Conservation (phyloP, 1,140 invertebrate genomes). For the Paramacrobiotus metropolitanus region DNA sequence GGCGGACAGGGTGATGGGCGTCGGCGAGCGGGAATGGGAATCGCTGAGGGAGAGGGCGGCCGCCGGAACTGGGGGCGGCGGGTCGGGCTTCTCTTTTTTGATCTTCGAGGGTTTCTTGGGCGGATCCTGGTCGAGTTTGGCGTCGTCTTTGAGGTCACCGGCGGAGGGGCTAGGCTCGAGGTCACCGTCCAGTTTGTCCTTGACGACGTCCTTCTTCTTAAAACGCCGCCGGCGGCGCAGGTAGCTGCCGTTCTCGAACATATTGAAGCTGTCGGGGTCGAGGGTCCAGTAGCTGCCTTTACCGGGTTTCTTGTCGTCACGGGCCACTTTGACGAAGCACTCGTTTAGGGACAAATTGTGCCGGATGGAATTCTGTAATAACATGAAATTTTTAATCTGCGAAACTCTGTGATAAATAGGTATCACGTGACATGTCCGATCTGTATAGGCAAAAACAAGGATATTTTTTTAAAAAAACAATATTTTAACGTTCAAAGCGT, state of each 20-base stretch:
- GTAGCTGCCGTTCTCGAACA: slow-evolving; percentile 96
- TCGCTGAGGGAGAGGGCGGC: not conserved
- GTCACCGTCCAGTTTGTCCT: slow-evolving; percentile 37
- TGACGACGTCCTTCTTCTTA: slow-evolving; percentile 77
- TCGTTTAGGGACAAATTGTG: slow-evolving; percentile 95
- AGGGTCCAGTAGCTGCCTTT: slow-evolving; percentile 95
- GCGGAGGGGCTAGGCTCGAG: not conserved
- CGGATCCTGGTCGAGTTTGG: not conserved
- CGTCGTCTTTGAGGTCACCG: slow-evolving; percentile 2
- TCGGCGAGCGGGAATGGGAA: not conserved
- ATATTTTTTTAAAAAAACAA: too few relatives aligned
- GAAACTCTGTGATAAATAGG: too few relatives aligned
- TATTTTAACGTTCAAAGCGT: too few relatives aligned
- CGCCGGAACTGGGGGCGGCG: too few relatives aligned
- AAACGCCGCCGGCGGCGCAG: slow-evolving; percentile 66
- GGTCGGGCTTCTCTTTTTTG: not conserved
- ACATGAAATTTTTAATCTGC: too few relatives aligned
- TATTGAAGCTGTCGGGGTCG: slow-evolving; percentile 84
- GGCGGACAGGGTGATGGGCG: too few relatives aligned
- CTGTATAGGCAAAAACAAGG: too few relatives aligned
- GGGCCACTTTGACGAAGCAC: slow-evolving; percentile 88
- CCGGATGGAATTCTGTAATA: slow-evolving; percentile 78
- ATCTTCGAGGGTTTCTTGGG: not conserved
- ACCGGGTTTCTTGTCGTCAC: slow-evolving; percentile 71
- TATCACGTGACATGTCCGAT: too few relatives aligned